These are phyloP conservation scores for Castor canadensis DNA, from an alignment of 2,113 vertebrate species.

Conservation along the genomic window DNA sequence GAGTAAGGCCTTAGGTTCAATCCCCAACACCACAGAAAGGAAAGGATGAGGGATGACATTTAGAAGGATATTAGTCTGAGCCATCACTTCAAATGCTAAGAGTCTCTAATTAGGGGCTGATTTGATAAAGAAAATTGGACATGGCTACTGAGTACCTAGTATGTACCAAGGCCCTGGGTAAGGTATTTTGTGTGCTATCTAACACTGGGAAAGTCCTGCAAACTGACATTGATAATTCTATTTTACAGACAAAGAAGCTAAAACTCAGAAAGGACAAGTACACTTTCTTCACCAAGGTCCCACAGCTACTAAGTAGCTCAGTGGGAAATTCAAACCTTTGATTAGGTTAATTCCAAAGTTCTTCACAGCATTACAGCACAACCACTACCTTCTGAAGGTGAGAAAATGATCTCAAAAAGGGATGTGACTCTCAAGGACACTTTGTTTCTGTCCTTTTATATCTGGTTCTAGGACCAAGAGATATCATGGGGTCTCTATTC, in stretches of 20 bases:
- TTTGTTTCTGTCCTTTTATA: neutral
- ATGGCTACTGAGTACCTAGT: neutral
- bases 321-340: neutral
- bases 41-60: neutral
- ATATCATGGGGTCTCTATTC: neutral
- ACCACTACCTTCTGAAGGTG: constrained; percentile 31
- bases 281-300: constrained; percentile 40
- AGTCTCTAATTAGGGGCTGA: neutral
- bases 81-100: neutral
- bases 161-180: neutral
- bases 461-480: neutral
- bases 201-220: constrained; percentile 16
- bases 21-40: too few relatives aligned
- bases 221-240: neutral
- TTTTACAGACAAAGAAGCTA: constrained; percentile 39
- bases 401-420: constrained; percentile 21
- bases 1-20: too few relatives aligned
- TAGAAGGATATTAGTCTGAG: neutral
- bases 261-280: neutral
- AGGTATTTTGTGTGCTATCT: neutral
- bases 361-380: neutral
- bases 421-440: neutral
- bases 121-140: constrained; percentile 32
- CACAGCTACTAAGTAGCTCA: neutral
- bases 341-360: constrained; percentile 36